Percentiles rank a stretch among this genome's conserved stretches.
These are phyloP conservation scores for Siniperca undulata DNA, from an alignment of 2,797 vertebrate genomes.

Conservation along the genomic window DNA sequence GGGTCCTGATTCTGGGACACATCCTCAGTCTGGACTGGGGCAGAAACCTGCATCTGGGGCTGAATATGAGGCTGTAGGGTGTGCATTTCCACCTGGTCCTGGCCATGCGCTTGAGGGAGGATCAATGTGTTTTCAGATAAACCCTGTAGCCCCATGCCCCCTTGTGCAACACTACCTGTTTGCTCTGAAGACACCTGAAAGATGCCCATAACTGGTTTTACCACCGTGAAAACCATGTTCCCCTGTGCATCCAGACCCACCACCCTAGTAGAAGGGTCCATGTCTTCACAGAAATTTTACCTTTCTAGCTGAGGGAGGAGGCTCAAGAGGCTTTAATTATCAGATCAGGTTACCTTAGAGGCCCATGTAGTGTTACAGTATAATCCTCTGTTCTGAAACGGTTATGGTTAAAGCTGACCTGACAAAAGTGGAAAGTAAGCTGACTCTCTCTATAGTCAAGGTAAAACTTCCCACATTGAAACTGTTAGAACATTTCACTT, in stretches of 20 bases:
- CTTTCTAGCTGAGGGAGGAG: slow-evolving; percentile 6
- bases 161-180: slow-evolving; percentile 46
- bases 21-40: slow-evolving; percentile 38
- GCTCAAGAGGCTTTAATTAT: slow-evolving; percentile 29
- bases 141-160: slow-evolving; percentile 61
- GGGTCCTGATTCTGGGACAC: slow-evolving; percentile 55
- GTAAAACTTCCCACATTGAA: slow-evolving; percentile 5
- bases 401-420: slow-evolving; percentile 26
- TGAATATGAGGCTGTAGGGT: slow-evolving; percentile 66
- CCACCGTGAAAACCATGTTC: slow-evolving; percentile 82
- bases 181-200: slow-evolving; percentile 80
- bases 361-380: slow-evolving; percentile 30
- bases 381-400: slow-evolving; percentile 10
- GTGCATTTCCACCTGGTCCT: slow-evolving; percentile 70
- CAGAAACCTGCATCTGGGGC: slow-evolving; percentile 65
- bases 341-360: slow-evolving; percentile 28
- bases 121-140: slow-evolving; percentile 74
- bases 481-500: background rate
- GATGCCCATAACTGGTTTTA: slow-evolving; percentile 82
- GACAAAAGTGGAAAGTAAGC: background rate
- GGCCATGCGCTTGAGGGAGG: slow-evolving; percentile 68
- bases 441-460: background rate
- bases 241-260: slow-evolving; percentile 79
- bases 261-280: slow-evolving; percentile 76
- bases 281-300: slow-evolving; percentile 36